Evolutionary conservation across 2,888 invertebrate genomes (phyloP), one percentile per base, ranked within the genome.

Genomic region (Drosophila paramelanica): DNA sequence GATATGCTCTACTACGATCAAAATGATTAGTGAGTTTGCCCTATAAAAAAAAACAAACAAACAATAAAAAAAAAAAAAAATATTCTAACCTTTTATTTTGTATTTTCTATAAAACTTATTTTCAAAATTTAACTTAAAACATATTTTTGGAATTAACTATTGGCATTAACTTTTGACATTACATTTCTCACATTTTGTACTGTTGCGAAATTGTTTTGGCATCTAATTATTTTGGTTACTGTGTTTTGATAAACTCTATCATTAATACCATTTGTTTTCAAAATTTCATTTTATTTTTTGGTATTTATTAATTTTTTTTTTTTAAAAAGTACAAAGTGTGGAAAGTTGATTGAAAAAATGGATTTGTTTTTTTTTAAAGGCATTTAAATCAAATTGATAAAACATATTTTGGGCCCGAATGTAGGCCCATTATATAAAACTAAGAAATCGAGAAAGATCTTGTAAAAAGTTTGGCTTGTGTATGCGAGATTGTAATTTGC

Each of bases 21-120:
- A 65, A 79, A 88, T 79, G 90, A 92, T 90, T 89, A 88, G 92
- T 92, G 92, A 92, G 92, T 92, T 82, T 79, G 67, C 53, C 67
- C 61, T 38, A 49, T 65, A 60, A 53, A 50, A 42, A 39, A 46
- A 52, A 52, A 43, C 33, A 52, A 65, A 57, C 4, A 56, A 31
- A 47, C 41, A 64, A 51, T n/a, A 27, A 39, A 13, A 51, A 56
- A 23, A 46, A 46, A 17, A 33, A 53, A 46, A 53, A 46, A 53
- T 67, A 49, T 59, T 56, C 64, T 75, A 75, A 77, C 31, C 10
- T 10, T 31, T 8, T 23, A 4, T 20, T 31, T 31, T 31, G 31
- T 10, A 31, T 31, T 31, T 10, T 31, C 31, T 31, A 31, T 31
- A 3, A 31, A 10, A 31, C 60, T 36, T 13, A 36, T 10, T 70